phyloP scores from a whole-genome alignment of 2,888 invertebrate genomes.

The Andrena trimmerana region DNA sequence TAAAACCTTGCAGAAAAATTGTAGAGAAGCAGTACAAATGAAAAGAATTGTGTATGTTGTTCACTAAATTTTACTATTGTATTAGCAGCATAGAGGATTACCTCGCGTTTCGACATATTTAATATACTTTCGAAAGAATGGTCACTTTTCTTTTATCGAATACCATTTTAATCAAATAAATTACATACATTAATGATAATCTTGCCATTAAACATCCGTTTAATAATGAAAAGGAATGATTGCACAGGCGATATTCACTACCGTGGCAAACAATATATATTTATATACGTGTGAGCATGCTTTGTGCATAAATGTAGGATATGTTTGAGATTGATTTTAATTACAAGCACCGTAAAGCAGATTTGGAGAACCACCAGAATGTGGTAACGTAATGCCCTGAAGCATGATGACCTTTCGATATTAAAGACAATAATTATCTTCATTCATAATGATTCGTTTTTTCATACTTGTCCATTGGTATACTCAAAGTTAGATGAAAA shows the following conservation, averaged over 20 bases:
- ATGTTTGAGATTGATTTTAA: slow-evolving; percentile 36
- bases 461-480: slow-evolving; percentile 65
- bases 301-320: slow-evolving; percentile 52
- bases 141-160: not conserved
- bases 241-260: slow-evolving; percentile 70
- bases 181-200: not conserved
- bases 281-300: slow-evolving; percentile 68
- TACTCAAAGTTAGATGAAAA: slow-evolving; percentile 74
- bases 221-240: slow-evolving; percentile 44
- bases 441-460: slow-evolving; percentile 66
- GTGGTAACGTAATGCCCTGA: slow-evolving; percentile 83
- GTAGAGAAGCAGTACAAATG: slow-evolving; percentile 21
- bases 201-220: not conserved
- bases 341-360: slow-evolving; percentile 74
- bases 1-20: slow-evolving; percentile 20
- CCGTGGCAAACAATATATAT: slow-evolving; percentile 26
- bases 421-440: slow-evolving; percentile 70
- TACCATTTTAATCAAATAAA: not conserved
- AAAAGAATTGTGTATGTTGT: slow-evolving; percentile 5
- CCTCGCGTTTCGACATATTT: slow-evolving; percentile 5
- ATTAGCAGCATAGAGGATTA: slow-evolving; percentile 7
- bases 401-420: slow-evolving; percentile 81
- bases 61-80: slow-evolving; percentile 6
- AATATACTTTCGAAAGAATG: slow-evolving; percentile 6
- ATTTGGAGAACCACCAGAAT: slow-evolving; percentile 84